A percentile compares a stretch with the other conserved stretches of the same genome.
Conservation (phyloP, 1,140 invertebrate species). For the Penaeus vannamei region DNA sequence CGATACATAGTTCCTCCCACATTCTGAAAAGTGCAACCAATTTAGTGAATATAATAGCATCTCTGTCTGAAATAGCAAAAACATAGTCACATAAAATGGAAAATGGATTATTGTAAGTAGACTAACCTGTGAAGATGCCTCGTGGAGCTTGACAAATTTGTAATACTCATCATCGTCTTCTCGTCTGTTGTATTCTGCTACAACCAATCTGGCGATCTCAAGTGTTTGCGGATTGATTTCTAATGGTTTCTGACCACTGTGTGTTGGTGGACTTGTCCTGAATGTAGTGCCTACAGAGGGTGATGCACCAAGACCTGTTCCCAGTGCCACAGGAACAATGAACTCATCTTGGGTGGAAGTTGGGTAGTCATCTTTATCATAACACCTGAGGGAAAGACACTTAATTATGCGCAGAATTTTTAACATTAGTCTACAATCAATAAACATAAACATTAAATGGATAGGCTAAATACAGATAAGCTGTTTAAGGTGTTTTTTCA, state of each 20-base stretch:
- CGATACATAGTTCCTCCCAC: constrained; percentile 34
- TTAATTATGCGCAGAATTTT: neutral
- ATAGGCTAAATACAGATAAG: too few species aligned
- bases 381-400: constrained; percentile 39
- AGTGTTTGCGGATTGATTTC: constrained; percentile 17
- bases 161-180: constrained; percentile 62
- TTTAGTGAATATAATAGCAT: neutral
- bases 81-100: neutral
- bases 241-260: constrained; percentile 3
- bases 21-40: neutral
- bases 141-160: constrained; percentile 54
- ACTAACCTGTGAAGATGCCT: constrained; percentile 59
- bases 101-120: constrained; percentile 2
- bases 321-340: constrained; percentile 56
- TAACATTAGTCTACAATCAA: too few species aligned
- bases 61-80: neutral
- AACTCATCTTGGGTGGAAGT: constrained; percentile 56
- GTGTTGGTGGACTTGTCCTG: neutral
- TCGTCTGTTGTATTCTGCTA: constrained; percentile 57
- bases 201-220: constrained; percentile 50
- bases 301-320: constrained; percentile 22
- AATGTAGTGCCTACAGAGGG: constrained; percentile 12
- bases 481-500: too few species aligned
- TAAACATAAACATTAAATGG: too few species aligned
- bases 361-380: constrained; percentile 63